Evolutionary conservation across 2,113 vertebrate genomes (phyloP).

Genomic region (Rhombomys opimus): DNA sequence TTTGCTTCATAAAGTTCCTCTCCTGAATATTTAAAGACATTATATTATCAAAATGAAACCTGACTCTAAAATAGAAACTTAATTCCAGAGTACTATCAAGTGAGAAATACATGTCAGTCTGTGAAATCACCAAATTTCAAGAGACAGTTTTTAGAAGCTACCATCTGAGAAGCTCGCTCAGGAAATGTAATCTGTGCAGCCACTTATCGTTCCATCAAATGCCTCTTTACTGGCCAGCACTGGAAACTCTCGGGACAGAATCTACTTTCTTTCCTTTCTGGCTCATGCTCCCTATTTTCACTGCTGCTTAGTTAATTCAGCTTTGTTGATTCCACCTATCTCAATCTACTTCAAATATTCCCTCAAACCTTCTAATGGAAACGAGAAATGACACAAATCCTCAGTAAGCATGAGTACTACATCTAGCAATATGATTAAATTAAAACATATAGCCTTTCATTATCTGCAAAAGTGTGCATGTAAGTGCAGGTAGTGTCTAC

Average conservation of each 20-base stretch:
- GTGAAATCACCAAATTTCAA: slow-evolving; percentile 48
- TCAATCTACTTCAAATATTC: slow-evolving; percentile 11
- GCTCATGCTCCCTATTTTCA: neutral
- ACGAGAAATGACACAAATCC: slow-evolving; percentile 5
- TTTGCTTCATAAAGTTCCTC: slow-evolving; percentile 35
- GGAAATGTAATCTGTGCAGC: neutral
- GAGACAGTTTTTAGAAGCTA: slow-evolving; percentile 41
- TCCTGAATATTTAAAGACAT: neutral
- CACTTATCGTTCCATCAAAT: slow-evolving; percentile 6
- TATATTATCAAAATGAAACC: slow-evolving; percentile 58
- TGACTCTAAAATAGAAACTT: slow-evolving; percentile 50
- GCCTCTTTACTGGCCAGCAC: neutral
- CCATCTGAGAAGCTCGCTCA: slow-evolving; percentile 18
- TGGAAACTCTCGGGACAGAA: neutral
- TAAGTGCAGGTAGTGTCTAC: neutral
- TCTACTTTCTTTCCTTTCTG: neutral
- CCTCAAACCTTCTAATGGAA: slow-evolving; percentile 11
- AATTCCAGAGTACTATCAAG: slow-evolving; percentile 25
- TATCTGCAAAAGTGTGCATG: neutral
- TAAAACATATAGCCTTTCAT: neutral
- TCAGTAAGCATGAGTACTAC: slow-evolving; percentile 5
- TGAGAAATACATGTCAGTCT: neutral
- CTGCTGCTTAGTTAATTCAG: neutral
- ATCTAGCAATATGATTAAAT: neutral
- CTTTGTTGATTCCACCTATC: neutral